These are phyloP conservation scores for Steinernema carpocapsae DNA, from an alignment of 2,888 invertebrate genomes.

Conservation along the genomic window DNA sequence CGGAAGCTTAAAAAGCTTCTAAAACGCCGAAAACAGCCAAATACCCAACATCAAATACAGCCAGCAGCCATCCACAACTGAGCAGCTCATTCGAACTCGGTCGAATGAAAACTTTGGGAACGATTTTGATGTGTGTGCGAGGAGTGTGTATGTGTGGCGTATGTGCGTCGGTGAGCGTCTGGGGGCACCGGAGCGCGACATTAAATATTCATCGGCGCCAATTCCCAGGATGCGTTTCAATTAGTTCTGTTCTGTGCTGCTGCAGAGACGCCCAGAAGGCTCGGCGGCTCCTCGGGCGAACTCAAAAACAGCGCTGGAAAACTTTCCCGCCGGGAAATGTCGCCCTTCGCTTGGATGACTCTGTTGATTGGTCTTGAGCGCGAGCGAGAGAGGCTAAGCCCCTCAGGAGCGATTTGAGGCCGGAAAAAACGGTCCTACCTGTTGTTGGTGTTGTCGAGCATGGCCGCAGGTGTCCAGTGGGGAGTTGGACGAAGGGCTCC, in stretches of 20 bases:
- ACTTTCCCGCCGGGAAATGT: slow-evolving; percentile 20
- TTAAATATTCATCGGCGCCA: slow-evolving; percentile 31
- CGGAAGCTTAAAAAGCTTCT: no score
- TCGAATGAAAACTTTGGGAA: neutral
- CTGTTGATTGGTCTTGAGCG: slow-evolving; percentile 8
- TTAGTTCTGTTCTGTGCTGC: no score
- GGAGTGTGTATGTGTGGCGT: neutral
- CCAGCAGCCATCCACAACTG: no score
- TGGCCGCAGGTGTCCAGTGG: slow-evolving; percentile 52
- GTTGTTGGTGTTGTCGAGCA: slow-evolving; percentile 49
- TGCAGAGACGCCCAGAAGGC: neutral
- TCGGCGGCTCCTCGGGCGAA: no score
- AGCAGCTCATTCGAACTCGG: neutral
- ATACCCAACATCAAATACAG: no score
- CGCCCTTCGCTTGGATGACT: slow-evolving; percentile 6
- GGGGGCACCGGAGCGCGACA: slow-evolving; percentile 32
- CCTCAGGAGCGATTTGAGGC: no score
- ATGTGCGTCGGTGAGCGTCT: slow-evolving; percentile 15
- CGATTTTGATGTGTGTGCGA: neutral
- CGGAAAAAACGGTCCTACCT: neutral
- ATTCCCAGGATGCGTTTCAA: slow-evolving; percentile 32
- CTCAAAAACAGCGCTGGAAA: slow-evolving; percentile 19
- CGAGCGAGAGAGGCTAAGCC: neutral
- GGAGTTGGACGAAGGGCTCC: slow-evolving; percentile 13
- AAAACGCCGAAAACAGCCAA: no score